These are phyloP conservation scores for Buceros bicornis DNA, from an alignment of 2,797 vertebrate genomes.

Conservation along the genomic window DNA sequence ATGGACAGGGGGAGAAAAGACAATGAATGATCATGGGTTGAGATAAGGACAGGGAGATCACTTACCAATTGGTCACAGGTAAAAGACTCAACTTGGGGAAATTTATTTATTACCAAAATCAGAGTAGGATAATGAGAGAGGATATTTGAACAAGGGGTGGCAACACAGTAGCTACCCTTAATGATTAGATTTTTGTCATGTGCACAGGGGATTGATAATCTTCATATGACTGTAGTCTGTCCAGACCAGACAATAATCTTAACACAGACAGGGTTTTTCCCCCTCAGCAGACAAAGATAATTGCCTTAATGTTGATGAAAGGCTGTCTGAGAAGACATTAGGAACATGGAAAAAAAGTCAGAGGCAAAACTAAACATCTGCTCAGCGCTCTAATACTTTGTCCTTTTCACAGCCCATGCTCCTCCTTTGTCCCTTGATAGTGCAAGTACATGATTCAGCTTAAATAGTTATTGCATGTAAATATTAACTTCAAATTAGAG, in stretches of 20 bases:
- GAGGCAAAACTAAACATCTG: neutral
- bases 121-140: too few species aligned
- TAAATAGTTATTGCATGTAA: slow-evolving; percentile 62
- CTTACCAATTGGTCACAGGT: neutral
- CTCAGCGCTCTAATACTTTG: neutral
- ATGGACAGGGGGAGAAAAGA: too few species aligned
- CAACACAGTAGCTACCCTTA: neutral
- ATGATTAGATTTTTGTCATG: neutral
- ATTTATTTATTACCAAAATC: neutral
- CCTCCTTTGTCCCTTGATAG: slow-evolving; percentile 41
- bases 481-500: slow-evolving; percentile 76
- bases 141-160: neutral
- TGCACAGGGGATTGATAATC: neutral
- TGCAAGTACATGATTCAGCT: slow-evolving; percentile 26
- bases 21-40: too few species aligned
- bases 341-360: neutral
- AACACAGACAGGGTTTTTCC: neutral
- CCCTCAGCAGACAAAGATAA: neutral
- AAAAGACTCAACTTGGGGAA: neutral
- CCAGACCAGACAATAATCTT: neutral
- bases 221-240: neutral
- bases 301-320: neutral
- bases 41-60: too few species aligned
- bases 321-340: neutral
- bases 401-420: slow-evolving; percentile 23